A percentile compares a stretch with the other conserved stretches of the same genome.
These are phyloP conservation scores for Pristionchus mayeri DNA, from an alignment of 2,888 invertebrate species.

Conservation along the genomic window DNA sequence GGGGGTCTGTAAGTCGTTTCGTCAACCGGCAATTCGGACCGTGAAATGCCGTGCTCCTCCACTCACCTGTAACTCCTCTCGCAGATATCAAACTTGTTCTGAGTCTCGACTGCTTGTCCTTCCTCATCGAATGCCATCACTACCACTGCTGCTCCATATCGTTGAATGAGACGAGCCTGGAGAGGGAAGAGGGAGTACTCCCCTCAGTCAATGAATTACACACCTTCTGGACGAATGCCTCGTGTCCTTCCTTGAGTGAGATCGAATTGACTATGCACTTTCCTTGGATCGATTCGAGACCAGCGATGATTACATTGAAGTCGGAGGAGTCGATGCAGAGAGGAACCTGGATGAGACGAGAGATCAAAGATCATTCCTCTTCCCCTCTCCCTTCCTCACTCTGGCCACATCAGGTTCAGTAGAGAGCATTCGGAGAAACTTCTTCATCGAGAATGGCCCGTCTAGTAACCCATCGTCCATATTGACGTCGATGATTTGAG, in stretches of 20 bases:
- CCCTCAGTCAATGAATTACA: too few species aligned
- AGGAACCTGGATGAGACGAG: constrained; percentile 78
- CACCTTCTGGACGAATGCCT: constrained; percentile 78
- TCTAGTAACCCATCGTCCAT: constrained; percentile 81
- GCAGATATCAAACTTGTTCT: constrained; percentile 80
- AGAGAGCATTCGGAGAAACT: constrained; percentile 80
- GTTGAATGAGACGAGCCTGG: constrained; percentile 78
- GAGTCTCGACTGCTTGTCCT: constrained; percentile 80
- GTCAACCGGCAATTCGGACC: too few species aligned
- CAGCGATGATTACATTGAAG: constrained; percentile 81
- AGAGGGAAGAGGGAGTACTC: background rate
- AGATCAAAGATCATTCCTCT: background rate
- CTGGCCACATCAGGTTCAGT: constrained; percentile 81
- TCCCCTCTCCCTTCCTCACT: constrained; percentile 68
- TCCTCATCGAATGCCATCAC: constrained; percentile 82
- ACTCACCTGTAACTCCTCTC: constrained; percentile 76
- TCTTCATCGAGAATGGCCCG: constrained; percentile 79
- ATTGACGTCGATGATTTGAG: constrained; percentile 81
- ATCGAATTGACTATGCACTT: constrained; percentile 82
- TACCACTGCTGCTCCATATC: constrained; percentile 81
- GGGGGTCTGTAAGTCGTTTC: too few species aligned
- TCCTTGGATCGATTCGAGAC: constrained; percentile 80
- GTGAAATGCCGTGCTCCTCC: too few species aligned
- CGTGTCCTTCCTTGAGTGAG: constrained; percentile 81
- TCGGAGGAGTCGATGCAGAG: constrained; percentile 81